Conservation (phyloP, 2,113 vertebrate species). For the Pedionomus torquatus region DNA sequence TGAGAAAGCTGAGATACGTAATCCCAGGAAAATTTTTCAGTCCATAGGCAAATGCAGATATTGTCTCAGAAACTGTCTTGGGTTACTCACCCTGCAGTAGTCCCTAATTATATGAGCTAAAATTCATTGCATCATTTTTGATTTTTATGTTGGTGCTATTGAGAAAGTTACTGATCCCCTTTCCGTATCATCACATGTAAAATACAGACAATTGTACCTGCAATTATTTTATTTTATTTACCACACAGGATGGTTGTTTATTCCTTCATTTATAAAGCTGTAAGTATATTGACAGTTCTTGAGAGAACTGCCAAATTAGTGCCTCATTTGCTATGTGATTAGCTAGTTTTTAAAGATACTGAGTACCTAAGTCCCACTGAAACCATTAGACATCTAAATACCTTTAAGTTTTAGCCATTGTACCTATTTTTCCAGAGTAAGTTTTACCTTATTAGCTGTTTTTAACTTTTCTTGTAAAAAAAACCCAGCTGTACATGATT, state of each 20-base stretch:
- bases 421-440: neutral
- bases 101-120: neutral
- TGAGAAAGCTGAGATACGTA: neutral
- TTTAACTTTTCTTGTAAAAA: neutral
- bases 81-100: neutral
- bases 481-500: neutral
- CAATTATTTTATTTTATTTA: conserved; percentile 10
- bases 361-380: neutral
- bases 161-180: neutral
- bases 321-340: conserved; percentile 10
- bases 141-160: neutral
- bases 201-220: neutral
- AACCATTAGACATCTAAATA: conserved; percentile 17
- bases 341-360: neutral
- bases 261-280: neutral
- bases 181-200: neutral
- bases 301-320: neutral
- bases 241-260: neutral
- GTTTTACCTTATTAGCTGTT: neutral
- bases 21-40: neutral
- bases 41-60: neutral
- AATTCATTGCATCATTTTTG: neutral
- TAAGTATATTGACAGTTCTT: neutral
- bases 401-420: neutral
- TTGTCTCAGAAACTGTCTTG: neutral